Conservation (phyloP, 37 sponge, comb jelly and placozoan species). For the Agelas oroides region DNA sequence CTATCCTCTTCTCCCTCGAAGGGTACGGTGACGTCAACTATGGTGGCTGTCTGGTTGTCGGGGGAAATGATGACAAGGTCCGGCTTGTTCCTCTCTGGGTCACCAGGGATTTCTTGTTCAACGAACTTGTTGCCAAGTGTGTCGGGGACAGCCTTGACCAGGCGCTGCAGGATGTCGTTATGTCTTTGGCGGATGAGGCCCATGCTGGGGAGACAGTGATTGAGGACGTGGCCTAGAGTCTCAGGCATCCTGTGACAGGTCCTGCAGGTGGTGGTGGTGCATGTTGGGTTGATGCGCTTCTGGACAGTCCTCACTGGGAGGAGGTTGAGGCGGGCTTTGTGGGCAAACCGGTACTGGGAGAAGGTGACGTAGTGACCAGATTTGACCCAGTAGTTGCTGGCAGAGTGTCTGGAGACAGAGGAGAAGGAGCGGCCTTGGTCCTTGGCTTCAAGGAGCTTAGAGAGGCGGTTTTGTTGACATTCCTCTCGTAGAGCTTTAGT, state of each 20-base stretch:
- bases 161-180: constrained; percentile 35
- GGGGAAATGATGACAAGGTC: constrained; percentile 18
- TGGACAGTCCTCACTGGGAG: constrained; percentile 30
- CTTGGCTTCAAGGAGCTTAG: background rate
- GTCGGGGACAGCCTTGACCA: constrained; percentile 19
- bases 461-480: too few relatives aligned
- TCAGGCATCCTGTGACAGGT: constrained; percentile 10
- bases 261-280: constrained; percentile 9
- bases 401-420: constrained; percentile 7
- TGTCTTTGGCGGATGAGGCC: constrained; percentile 38
- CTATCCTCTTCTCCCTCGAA: constrained; percentile 5
- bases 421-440: constrained; percentile 38
- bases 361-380: constrained; percentile 10
- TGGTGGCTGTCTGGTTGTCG: too few relatives aligned
- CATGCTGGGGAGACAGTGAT: constrained; percentile 18
- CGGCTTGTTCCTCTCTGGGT: constrained; percentile 27
- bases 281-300: background rate
- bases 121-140: background rate
- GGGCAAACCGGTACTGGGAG: constrained; percentile 40
- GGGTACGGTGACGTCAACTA: constrained; percentile 48
- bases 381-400: constrained; percentile 23
- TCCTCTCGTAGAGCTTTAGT: too few relatives aligned
- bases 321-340: constrained; percentile 48
- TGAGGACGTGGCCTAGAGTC: constrained; percentile 44
- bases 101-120: constrained; percentile 32